These are phyloP conservation scores for Noctua fimbriata DNA, from an alignment of 2,888 invertebrate species.

Conservation along the genomic window DNA sequence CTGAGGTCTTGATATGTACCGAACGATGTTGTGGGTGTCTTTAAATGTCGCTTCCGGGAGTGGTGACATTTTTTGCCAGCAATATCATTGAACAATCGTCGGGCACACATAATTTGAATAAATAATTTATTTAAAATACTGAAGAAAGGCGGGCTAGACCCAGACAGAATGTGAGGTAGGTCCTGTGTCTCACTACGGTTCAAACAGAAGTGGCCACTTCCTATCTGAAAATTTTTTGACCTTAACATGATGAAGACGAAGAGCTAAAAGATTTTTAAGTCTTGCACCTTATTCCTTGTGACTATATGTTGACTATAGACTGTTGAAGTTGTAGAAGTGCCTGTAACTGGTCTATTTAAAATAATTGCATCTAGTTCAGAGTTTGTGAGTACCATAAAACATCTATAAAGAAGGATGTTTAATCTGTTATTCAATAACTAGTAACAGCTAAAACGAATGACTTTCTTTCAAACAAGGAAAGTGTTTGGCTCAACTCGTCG, in stretches of 20 bases:
- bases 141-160: not conserved
- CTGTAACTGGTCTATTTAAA: not conserved
- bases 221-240: not conserved
- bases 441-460: constrained; percentile 12
- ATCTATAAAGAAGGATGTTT: not conserved
- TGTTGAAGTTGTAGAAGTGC: not conserved
- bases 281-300: not conserved
- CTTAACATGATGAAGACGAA: not conserved
- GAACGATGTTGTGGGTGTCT: not conserved
- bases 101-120: not conserved
- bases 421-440: constrained; percentile 26
- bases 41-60: not conserved
- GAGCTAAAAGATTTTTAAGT: not conserved
- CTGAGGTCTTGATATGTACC: not conserved
- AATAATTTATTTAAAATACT: not conserved
- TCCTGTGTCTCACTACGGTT: not conserved
- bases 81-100: not conserved
- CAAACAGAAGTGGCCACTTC: not conserved
- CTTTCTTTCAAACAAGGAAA: constrained; percentile 53
- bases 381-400: not conserved
- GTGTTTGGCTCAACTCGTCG: constrained; percentile 37
- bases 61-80: not conserved
- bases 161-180: not conserved
- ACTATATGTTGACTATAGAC: too few species aligned
- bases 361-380: not conserved